phyloP scores from a whole-genome alignment of 2,113 vertebrate genomes.

The Brachyhypopomus occidentalis region DNA sequence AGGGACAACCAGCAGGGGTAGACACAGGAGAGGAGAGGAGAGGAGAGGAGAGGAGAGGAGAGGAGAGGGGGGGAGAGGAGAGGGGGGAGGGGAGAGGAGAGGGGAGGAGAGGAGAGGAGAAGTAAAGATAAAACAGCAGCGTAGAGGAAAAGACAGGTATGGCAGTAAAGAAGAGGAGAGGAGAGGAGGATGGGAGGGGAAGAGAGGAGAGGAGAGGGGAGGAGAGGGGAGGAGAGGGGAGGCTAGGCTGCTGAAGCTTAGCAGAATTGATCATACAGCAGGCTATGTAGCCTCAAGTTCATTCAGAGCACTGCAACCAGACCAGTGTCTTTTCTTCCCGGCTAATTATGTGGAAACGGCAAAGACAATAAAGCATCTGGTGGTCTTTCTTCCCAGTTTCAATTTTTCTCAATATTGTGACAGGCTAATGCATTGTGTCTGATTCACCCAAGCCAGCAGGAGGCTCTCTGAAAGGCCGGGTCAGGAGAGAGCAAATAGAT shows the following conservation, averaged over 20 bases:
- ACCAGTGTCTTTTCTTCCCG: slow-evolving; percentile 89
- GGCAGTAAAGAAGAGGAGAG: slow-evolving; percentile 69
- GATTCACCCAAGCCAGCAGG: slow-evolving; percentile 82
- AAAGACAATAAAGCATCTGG: slow-evolving; percentile 99
- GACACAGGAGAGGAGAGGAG: slow-evolving; percentile 5
- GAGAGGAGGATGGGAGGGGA: slow-evolving; percentile 48
- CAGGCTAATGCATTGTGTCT: slow-evolving; percentile 94
- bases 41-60: slow-evolving; percentile 21
- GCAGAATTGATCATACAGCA: slow-evolving; percentile 85
- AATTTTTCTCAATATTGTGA: slow-evolving; percentile 95
- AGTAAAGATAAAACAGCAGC: slow-evolving; percentile 70
- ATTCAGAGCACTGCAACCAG: slow-evolving; percentile 91
- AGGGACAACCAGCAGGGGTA: slow-evolving; percentile 70
- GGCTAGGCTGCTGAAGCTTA: slow-evolving; percentile 42
- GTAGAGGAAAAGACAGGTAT: not conserved
- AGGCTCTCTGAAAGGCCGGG: slow-evolving; percentile 84
- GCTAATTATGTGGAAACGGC: slow-evolving; percentile 99
- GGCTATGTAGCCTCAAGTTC: slow-evolving; percentile 95
- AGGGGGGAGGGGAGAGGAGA: slow-evolving; percentile 53
- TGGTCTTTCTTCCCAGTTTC: slow-evolving; percentile 89
- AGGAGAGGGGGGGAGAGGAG: not conserved
- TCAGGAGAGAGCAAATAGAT: slow-evolving; percentile 99
- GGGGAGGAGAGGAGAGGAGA: not conserved
- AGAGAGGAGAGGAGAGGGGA: slow-evolving; percentile 29
- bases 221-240: slow-evolving; percentile 23